phyloP scores from a whole-genome alignment of 2,797 vertebrate genomes.

The Ciconia nigra region DNA sequence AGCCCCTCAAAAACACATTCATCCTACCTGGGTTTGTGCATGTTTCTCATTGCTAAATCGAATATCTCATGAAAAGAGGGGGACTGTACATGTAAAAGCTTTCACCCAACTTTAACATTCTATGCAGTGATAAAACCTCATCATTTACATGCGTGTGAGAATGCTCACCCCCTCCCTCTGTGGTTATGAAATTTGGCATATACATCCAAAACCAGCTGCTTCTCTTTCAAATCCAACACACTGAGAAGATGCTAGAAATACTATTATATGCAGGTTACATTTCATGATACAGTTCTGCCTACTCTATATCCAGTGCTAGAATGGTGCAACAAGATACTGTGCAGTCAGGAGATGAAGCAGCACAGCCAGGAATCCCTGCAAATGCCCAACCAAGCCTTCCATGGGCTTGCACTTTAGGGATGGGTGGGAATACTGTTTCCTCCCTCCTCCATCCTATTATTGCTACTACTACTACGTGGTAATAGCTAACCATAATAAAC shows the following conservation, averaged over 20 bases:
- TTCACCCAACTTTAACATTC: not conserved
- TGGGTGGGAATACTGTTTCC: not conserved
- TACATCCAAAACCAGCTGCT: not conserved
- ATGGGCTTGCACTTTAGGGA: not conserved
- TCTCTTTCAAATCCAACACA: not conserved
- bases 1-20: not conserved
- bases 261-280: not conserved
- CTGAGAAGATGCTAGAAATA: constrained; percentile 9
- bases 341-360: not conserved
- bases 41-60: not conserved
- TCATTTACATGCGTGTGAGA: fast-evolving
- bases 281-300: not conserved
- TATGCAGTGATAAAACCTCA: not conserved
- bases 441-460: not conserved
- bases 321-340: not conserved
- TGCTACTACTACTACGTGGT: not conserved
- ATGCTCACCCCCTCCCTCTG: not conserved
- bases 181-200: not conserved
- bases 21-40: not conserved
- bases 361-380: not conserved
- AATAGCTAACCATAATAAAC: not conserved
- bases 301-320: not conserved
- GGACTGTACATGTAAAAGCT: fast-evolving
- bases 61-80: not conserved
- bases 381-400: not conserved